Conservation (phyloP, 2,888 invertebrate genomes). For the Agapetus fuscipes region DNA sequence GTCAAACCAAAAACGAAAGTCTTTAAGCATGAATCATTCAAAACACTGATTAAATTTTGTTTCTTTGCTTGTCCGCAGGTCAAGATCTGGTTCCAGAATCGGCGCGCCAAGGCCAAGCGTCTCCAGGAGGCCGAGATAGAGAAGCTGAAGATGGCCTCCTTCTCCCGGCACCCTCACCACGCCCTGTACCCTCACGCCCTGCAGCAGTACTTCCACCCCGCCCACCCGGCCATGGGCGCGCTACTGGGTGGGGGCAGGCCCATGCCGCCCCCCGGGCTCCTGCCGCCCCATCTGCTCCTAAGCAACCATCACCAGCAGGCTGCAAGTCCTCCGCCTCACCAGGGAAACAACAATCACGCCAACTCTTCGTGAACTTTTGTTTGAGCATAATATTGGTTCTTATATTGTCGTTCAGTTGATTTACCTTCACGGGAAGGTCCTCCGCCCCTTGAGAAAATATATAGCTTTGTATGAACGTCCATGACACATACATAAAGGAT, state of each 20-base stretch:
- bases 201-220: constrained; percentile 54
- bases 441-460: too few species aligned
- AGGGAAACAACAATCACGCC: not conserved
- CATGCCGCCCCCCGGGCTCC: constrained; percentile 33
- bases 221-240: constrained; percentile 48
- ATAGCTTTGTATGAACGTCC: too few species aligned
- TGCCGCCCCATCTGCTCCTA: constrained; percentile 31
- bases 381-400: too few species aligned
- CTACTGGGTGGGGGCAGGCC: constrained; percentile 35
- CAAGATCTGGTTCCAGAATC: constrained; percentile 91
- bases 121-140: constrained; percentile 97
- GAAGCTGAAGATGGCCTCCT: constrained; percentile 78
- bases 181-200: constrained; percentile 49
- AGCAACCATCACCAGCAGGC: constrained; percentile 28
- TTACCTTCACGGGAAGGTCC: too few species aligned
- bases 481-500: too few species aligned
- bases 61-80: constrained; percentile 38
- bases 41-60: too few species aligned
- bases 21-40: too few species aligned
- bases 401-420: too few species aligned
- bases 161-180: constrained; percentile 51
- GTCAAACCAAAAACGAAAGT: too few species aligned
- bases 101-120: constrained; percentile 94
- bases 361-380: too few species aligned
- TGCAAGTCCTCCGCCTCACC: constrained; percentile 13